These are phyloP conservation scores for Anthophora plumipes DNA, from an alignment of 2,888 invertebrate genomes.

Conservation along the genomic window DNA sequence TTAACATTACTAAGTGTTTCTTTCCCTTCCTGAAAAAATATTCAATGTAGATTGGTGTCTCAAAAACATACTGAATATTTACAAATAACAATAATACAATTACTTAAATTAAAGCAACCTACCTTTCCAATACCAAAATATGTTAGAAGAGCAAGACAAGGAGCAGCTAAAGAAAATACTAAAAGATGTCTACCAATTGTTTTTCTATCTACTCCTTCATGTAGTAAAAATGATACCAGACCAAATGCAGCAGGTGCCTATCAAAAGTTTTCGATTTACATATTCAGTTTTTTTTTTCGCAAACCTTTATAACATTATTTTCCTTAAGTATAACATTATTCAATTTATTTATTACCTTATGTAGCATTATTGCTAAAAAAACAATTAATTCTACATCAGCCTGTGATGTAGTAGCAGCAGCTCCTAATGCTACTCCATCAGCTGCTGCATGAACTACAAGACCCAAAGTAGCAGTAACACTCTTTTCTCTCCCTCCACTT, in stretches of 20 bases:
- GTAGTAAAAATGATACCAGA: slow-evolving; percentile 97
- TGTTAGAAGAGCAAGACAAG: slow-evolving; percentile 94
- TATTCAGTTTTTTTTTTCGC: not conserved
- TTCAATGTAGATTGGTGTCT: slow-evolving; percentile 14
- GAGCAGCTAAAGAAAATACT: slow-evolving; percentile 97
- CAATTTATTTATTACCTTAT: slow-evolving; percentile 88
- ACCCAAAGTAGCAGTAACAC: slow-evolving; percentile 97
- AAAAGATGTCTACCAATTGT: slow-evolving; percentile 95
- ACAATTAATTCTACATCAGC: slow-evolving; percentile 99
- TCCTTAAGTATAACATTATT: slow-evolving; percentile 4
- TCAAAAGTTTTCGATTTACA: slow-evolving; percentile 57
- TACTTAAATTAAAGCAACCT: slow-evolving; percentile 47
- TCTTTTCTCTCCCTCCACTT: slow-evolving; percentile 89
- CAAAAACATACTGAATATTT: not conserved
- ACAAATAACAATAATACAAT: not conserved
- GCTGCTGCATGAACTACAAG: slow-evolving; percentile 99
- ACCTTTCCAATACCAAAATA: slow-evolving; percentile 95
- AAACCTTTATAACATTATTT: not conserved
- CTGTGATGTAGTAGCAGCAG: slow-evolving; percentile 98
- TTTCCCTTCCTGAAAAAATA: slow-evolving; percentile 91
- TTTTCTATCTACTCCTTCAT: slow-evolving; percentile 96
- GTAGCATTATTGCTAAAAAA: slow-evolving; percentile 99
- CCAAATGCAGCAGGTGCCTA: slow-evolving; percentile 99
- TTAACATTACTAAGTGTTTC: slow-evolving; percentile 95
- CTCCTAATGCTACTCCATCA: slow-evolving; percentile 99